Conservation (phyloP, 1,140 invertebrate genomes). For the Acromyrmex echinatior region DNA sequence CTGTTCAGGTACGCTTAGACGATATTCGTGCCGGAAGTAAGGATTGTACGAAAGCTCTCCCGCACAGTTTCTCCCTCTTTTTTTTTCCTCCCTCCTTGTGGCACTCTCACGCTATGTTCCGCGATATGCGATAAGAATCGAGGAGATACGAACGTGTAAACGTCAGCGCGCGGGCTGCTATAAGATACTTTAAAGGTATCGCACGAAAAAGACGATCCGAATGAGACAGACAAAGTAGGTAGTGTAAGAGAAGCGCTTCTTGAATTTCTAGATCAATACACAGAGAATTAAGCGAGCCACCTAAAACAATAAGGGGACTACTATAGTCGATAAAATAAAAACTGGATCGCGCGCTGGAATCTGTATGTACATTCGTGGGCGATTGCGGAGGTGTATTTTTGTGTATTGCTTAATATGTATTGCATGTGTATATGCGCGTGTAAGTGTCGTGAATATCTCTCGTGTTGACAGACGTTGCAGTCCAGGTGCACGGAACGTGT, state of each 20-base stretch:
- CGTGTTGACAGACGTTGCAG: slow-evolving; percentile 35
- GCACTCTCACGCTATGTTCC: slow-evolving; percentile 15
- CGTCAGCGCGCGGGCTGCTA: slow-evolving; percentile 24
- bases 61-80: slow-evolving; percentile 18
- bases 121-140: slow-evolving; percentile 30
- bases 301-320: not conserved
- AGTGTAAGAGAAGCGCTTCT: slow-evolving; percentile 9
- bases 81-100: not conserved
- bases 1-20: slow-evolving; percentile 73
- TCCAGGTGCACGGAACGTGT: slow-evolving; percentile 18
- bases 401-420: slow-evolving; percentile 7
- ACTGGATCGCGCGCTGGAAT: slow-evolving; percentile 12
- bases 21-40: slow-evolving; percentile 72
- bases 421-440: slow-evolving; percentile 1
- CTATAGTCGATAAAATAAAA: not conserved
- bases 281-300: not conserved
- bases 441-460: slow-evolving; percentile 39
- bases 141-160: slow-evolving; percentile 19
- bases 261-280: slow-evolving; percentile 2
- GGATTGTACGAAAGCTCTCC: slow-evolving; percentile 52
- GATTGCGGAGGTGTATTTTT: not conserved
- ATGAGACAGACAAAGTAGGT: not conserved
- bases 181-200: slow-evolving; percentile 37
- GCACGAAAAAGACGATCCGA: not conserved
- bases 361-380: slow-evolving; percentile 26